phyloP scores from a whole-genome alignment of 2,888 invertebrate genomes.

The Drosophila affinis region DNA sequence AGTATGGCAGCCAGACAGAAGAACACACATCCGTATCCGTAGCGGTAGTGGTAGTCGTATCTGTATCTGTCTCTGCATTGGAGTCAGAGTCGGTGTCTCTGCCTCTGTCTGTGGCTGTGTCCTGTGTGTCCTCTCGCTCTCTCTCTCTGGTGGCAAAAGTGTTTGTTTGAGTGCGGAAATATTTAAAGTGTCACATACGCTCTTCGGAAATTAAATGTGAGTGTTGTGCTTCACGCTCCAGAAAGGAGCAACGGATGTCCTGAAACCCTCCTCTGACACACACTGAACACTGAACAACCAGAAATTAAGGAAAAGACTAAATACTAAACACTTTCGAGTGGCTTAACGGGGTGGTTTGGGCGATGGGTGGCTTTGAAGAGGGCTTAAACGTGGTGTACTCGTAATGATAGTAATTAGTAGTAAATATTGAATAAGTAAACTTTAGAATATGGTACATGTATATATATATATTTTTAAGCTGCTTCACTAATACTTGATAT shows the following conservation, averaged over 20 bases:
- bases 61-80: background rate
- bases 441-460: background rate
- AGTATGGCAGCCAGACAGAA: conserved; percentile 36
- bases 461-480: background rate
- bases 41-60: background rate
- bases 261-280: conserved; percentile 5
- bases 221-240: conserved; percentile 55
- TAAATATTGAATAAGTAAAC: background rate
- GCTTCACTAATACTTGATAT: too few relatives aligned
- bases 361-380: background rate
- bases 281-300: conserved; percentile 20
- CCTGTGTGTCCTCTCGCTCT: background rate
- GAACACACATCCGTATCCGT: conserved; percentile 22
- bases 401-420: background rate
- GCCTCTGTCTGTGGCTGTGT: background rate
- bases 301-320: conserved; percentile 16
- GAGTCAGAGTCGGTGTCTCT: background rate
- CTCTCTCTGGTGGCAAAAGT: conserved; percentile 44
- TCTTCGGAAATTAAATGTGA: conserved; percentile 75
- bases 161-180: conserved; percentile 75
- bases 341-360: background rate
- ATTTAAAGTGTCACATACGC: conserved; percentile 77
- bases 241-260: conserved; percentile 42
- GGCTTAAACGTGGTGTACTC: background rate
- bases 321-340: conserved; percentile 9